Evolutionary conservation across 2,113 vertebrate genomes (phyloP).

Genomic region (Parus major): DNA sequence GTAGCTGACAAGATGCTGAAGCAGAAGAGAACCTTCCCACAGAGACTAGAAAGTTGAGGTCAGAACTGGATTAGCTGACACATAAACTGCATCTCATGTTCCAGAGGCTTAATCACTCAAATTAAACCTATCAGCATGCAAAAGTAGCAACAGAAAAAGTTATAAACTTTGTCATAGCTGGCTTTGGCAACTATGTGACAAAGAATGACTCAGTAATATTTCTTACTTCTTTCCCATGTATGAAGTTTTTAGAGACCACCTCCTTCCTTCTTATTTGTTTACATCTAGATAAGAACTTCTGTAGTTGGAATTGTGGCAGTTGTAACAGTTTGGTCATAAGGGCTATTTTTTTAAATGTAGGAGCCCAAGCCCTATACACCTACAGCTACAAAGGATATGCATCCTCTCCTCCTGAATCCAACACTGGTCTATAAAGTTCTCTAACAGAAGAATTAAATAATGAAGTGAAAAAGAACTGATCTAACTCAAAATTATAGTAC

Average conservation of each 20-base stretch:
- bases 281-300: neutral
- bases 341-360: neutral
- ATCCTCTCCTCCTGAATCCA: neutral
- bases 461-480: neutral
- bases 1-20: slow-evolving; percentile 15
- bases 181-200: neutral
- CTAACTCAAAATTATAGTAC: neutral
- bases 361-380: neutral
- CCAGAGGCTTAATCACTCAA: neutral
- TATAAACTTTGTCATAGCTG: neutral
- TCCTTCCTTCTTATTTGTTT: neutral
- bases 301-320: neutral
- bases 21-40: neutral
- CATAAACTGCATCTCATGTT: neutral
- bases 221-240: neutral
- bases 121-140: neutral
- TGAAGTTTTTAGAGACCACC: neutral
- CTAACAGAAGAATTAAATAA: neutral
- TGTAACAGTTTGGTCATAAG: neutral
- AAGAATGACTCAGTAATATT: neutral
- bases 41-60: slow-evolving; percentile 18
- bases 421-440: accelerated
- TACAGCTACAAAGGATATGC: neutral
- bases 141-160: neutral
- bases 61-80: neutral